A percentile compares a stretch with the other conserved stretches of the same genome.
phyloP scores from a whole-genome alignment of 2,113 vertebrate species.

The Galemys pyrenaicus region DNA sequence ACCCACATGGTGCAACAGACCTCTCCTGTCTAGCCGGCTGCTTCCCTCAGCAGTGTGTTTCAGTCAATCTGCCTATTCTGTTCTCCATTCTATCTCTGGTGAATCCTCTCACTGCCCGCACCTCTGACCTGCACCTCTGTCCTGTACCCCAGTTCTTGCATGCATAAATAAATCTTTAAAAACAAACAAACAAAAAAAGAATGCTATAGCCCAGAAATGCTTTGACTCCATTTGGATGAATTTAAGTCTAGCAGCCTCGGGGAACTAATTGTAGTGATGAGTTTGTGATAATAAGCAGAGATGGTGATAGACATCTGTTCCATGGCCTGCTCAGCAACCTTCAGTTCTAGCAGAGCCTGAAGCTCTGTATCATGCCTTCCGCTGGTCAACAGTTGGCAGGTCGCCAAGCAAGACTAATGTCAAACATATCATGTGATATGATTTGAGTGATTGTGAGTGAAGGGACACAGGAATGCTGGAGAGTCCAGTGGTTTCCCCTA shows the following conservation, averaged over 20 bases:
- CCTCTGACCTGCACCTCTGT: too few relatives aligned
- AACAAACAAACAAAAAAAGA: too few relatives aligned
- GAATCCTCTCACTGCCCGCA: too few relatives aligned
- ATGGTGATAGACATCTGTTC: background rate
- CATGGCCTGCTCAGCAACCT: rapidly evolving
- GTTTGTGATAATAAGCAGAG: background rate
- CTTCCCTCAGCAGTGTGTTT: too few relatives aligned
- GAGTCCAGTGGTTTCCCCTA: background rate
- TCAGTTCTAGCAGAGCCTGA: background rate
- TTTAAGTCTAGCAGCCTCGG: background rate
- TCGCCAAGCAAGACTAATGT: background rate
- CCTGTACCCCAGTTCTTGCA: too few relatives aligned
- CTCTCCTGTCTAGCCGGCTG: too few relatives aligned
- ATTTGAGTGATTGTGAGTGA: background rate
- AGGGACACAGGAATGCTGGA: background rate
- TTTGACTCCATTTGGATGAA: background rate
- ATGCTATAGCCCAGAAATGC: background rate
- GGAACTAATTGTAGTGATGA: background rate
- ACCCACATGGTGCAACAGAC: too few relatives aligned
- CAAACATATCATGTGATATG: too few relatives aligned
- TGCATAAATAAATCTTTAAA: too few relatives aligned
- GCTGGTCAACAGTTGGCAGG: background rate
- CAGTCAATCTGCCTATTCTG: too few relatives aligned
- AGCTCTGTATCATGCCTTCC: background rate
- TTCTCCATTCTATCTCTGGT: too few relatives aligned